These are phyloP conservation scores for Tethya wilhelma DNA, from an alignment of 37 sponge, comb jelly and placozoan species.

Conservation along the genomic window DNA sequence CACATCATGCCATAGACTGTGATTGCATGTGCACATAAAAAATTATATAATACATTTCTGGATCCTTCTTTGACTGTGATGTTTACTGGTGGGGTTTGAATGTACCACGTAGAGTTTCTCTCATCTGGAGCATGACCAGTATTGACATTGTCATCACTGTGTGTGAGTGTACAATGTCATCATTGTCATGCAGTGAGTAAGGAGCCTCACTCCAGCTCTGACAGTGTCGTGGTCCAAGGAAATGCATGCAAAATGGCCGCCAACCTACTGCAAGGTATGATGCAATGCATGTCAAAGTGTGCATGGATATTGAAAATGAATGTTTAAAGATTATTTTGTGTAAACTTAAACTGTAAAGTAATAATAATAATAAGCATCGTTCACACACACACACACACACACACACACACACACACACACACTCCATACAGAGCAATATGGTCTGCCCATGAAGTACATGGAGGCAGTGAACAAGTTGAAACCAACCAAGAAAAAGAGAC, in stretches of 20 bases:
- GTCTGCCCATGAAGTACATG: slow-evolving; percentile 14
- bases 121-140: neutral
- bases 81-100: slow-evolving; percentile 9
- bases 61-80: neutral
- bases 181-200: too few species aligned
- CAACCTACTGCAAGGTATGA: slow-evolving; percentile 43
- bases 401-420: neutral
- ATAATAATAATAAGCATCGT: too few species aligned
- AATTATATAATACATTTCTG: neutral
- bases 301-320: neutral
- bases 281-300: neutral
- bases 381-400: neutral
- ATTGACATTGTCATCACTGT: neutral
- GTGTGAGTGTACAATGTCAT: too few species aligned
- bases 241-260: slow-evolving; percentile 28
- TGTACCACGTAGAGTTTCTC: neutral
- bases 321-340: too few species aligned
- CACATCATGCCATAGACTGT: neutral
- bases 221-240: slow-evolving; percentile 60
- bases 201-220: too few species aligned
- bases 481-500: slow-evolving; percentile 2
- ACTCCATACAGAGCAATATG: neutral
- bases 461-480: slow-evolving; percentile 13
- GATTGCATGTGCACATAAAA: neutral
- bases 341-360: too few species aligned